Evolutionary conservation across 2,888 invertebrate genomes (phyloP).

Genomic region (Leptinotarsa haldemani): DNA sequence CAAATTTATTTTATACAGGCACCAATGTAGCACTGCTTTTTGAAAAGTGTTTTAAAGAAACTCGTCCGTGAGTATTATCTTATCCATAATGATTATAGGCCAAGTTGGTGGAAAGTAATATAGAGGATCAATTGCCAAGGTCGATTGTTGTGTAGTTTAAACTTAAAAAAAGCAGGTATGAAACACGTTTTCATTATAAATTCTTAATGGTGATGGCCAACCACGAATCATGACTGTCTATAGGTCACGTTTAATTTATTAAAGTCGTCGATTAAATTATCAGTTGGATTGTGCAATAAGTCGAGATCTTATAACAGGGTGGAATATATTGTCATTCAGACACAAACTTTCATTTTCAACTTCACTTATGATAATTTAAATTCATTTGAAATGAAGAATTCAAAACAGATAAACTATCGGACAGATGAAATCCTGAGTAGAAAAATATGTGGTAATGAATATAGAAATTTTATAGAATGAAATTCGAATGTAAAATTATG

Average conservation of each 20-base stretch:
- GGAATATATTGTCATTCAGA: too few species aligned
- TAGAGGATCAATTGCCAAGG: conserved; percentile 8
- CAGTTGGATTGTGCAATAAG: not conserved
- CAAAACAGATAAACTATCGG: too few species aligned
- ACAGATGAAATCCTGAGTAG: too few species aligned
- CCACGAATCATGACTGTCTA: conserved; percentile 10
- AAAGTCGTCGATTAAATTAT: conserved; percentile 1
- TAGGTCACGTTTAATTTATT: conserved; percentile 13
- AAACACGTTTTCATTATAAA: conserved; percentile 1
- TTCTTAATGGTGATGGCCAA: conserved; percentile 11
- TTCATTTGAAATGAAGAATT: too few species aligned
- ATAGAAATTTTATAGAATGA: too few species aligned
- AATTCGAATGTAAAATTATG: too few species aligned
- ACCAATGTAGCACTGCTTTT: too few species aligned
- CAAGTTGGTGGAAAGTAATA: conserved; percentile 1
- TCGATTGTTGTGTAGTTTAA: conserved; percentile 1
- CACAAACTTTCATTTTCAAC: too few species aligned
- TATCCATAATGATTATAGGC: not conserved
- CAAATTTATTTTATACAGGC: too few species aligned
- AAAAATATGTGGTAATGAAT: too few species aligned
- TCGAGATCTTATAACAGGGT: not conserved
- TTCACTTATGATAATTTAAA: too few species aligned
- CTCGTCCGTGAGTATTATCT: not conserved
- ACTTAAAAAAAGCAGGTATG: conserved; percentile 2
- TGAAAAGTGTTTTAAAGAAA: not conserved